A percentile compares a stretch with the other conserved stretches of the same genome.
These are phyloP conservation scores for Perithous albicinctus DNA, from an alignment of 2,888 invertebrate genomes.

Conservation along the genomic window DNA sequence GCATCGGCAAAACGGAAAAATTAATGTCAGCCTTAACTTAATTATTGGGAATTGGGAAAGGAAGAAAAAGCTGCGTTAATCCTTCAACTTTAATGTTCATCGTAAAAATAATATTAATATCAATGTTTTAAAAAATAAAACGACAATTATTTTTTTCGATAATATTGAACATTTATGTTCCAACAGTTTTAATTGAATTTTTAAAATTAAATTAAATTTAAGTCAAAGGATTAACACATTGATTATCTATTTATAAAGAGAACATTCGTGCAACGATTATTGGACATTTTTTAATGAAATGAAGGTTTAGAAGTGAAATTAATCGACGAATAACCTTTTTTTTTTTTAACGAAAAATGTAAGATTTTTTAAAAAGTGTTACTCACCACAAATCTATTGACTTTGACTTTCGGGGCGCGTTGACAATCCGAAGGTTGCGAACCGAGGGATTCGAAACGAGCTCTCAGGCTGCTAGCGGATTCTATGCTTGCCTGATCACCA, in stretches of 20 bases:
- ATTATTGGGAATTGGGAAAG: slow-evolving; percentile 30
- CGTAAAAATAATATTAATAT: background rate
- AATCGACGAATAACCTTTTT: slow-evolving; percentile 4
- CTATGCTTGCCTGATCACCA: slow-evolving; percentile 91
- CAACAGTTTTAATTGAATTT: background rate
- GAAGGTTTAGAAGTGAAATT: slow-evolving; percentile 36
- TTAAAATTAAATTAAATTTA: background rate
- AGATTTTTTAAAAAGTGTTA: slow-evolving; percentile 76
- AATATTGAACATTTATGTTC: background rate
- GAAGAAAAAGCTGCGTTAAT: slow-evolving; percentile 21
- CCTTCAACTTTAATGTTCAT: background rate
- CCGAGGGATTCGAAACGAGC: slow-evolving; percentile 95
- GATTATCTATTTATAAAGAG: slow-evolving; percentile 36
- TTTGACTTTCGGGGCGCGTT: slow-evolving; percentile 87
- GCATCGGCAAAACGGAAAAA: slow-evolving; percentile 66
- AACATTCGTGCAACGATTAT: slow-evolving; percentile 48
- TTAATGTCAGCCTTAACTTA: slow-evolving; percentile 57
- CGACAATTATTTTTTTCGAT: background rate
- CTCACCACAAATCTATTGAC: slow-evolving; percentile 97
- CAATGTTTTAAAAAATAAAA: background rate
- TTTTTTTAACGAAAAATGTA: slow-evolving; percentile 15
- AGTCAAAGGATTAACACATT: slow-evolving; percentile 36
- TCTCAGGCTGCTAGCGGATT: slow-evolving; percentile 94
- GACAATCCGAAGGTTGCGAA: slow-evolving; percentile 85
- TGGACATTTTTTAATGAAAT: background rate